phyloP scores from a whole-genome alignment of 2,113 vertebrate species.

The Rhizomys pruinosus region DNA sequence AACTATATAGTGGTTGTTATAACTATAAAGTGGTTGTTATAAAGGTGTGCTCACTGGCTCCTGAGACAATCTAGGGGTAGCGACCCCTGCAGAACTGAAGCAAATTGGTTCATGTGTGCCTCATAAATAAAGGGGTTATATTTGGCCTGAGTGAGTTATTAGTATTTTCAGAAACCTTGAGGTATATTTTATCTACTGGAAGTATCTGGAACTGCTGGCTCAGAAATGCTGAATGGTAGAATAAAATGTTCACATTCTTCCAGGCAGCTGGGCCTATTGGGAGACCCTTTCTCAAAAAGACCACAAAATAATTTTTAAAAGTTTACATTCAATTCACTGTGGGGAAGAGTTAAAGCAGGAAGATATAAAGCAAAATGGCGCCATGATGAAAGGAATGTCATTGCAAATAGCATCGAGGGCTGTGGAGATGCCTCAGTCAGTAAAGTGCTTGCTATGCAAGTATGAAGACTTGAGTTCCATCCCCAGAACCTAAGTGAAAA shows the following conservation, averaged over 20 bases:
- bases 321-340: constrained; percentile 40
- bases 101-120: not conserved
- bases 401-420: not conserved
- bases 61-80: no score
- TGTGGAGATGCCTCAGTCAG: not conserved
- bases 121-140: constrained; percentile 9
- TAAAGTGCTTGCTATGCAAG: not conserved
- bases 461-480: not conserved
- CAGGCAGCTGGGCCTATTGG: no score
- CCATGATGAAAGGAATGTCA: not conserved
- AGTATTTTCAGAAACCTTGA: not conserved
- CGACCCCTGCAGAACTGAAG: not conserved
- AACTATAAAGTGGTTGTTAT: not conserved
- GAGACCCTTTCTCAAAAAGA: no score
- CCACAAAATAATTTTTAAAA: no score
- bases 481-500: not conserved
- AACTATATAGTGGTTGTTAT: no score
- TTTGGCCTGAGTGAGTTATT: constrained; percentile 29
- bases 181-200: constrained; percentile 39
- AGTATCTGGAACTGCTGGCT: constrained; percentile 45
- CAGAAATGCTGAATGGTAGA: constrained; percentile 55
- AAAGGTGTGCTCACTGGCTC: not conserved
- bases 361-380: constrained; percentile 6
- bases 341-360: constrained; percentile 47
- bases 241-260: not conserved